These are phyloP conservation scores for Ceyx erithaca DNA, from an alignment of 2,797 vertebrate species.

Conservation along the genomic window DNA sequence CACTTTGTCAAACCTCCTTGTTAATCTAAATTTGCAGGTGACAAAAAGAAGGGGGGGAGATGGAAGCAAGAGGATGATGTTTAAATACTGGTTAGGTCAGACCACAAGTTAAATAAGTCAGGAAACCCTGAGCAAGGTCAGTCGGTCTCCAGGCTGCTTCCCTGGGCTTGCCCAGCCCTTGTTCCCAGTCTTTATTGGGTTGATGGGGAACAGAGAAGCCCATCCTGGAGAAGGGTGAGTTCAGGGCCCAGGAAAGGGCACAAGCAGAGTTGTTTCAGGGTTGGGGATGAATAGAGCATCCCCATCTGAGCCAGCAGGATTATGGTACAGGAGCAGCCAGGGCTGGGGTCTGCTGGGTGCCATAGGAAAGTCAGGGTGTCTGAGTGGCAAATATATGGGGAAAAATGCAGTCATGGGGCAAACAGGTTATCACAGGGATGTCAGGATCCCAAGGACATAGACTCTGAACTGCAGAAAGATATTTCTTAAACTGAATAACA, in stretches of 20 bases:
- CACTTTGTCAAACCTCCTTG: slow-evolving; percentile 56
- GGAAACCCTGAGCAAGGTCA: rapidly evolving
- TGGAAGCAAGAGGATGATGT: neutral
- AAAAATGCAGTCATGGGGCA: neutral
- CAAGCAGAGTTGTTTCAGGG: neutral
- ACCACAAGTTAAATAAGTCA: neutral
- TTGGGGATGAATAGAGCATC: neutral
- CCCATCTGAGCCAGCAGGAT: rapidly evolving
- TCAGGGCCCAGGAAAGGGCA: neutral
- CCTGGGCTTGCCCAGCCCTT: rapidly evolving
- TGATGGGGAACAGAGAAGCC: neutral
- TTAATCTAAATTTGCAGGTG: slow-evolving; percentile 66
- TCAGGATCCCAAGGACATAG: neutral
- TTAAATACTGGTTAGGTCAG: neutral
- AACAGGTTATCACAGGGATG: rapidly evolving
- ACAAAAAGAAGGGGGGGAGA: neutral
- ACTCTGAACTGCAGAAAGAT: neutral
- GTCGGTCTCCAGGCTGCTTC: rapidly evolving
- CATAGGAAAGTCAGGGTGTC: neutral
- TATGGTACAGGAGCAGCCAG: neutral
- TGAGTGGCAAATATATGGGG: neutral
- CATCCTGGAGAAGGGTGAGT: rapidly evolving
- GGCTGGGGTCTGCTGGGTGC: neutral
- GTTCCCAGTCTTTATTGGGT: neutral
- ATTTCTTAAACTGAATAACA: neutral